Evolutionary conservation across 2,113 vertebrate species (phyloP), one percentile per base, ranked within the genome.

Genomic region (Axis porcinus): DNA sequence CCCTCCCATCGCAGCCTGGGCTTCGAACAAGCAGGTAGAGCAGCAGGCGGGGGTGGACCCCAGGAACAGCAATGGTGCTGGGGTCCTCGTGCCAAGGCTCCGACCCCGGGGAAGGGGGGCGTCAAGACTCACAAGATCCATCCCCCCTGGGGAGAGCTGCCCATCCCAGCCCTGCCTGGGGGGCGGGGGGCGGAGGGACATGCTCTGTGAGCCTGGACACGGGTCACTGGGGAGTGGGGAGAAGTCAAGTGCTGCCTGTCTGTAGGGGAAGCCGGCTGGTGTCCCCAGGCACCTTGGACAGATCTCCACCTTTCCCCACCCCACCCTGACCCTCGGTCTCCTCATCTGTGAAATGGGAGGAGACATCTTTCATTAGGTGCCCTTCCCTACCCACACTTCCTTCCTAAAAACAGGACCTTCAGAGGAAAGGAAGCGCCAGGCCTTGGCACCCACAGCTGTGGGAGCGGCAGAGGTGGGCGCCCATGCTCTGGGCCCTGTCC

Each of bases 91-190:
- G 25, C 33, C 27, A 30, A 93, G 62, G 55, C 27, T 3, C 43
- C 23, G 7, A 67, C 33, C 36, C 52, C 36, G 1, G 10, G 33
- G 27, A 10, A 1, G 14, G 1, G 11, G 23, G 15, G 11, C 3
- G 0, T 23, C 79, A 62, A 50, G 47, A 50, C 45, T 43, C 62
- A 19, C 1, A 1, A 6, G 47, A 64, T 7, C 7, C 21, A 16
- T 23, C 28, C 52, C 40, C 0, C 47, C n/a, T 1, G 16, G 27
- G 92, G 14, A 57, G 7, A 6, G n/a, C 10, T 1, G 13, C 21
- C 89, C 45, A 3, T 1, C 50, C 0, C 0, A 3, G 62, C 9
- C 19, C 8, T 13, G 23, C 2, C 0, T 2, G 0, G 0, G 28
- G 9, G 47, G 12, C 12, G 47, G 47, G 47, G 47, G 47, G 47